phyloP scores from a whole-genome alignment of 92 coral and sea anemone genomes.

The Palythoa grandiflora region DNA sequence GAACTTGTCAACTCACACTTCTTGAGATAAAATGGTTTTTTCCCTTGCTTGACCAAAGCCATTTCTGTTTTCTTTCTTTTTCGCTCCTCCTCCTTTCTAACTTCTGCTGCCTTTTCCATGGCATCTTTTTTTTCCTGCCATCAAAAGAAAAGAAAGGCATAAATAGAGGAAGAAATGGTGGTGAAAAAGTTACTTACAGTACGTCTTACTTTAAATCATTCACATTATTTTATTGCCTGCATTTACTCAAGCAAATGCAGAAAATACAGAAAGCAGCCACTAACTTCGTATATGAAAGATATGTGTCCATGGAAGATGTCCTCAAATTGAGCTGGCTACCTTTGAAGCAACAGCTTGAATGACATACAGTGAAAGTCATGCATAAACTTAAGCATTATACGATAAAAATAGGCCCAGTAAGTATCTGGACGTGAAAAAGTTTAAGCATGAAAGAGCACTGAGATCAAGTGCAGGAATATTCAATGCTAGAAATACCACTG shows the following conservation, averaged over 20 bases:
- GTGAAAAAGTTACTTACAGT: not conserved
- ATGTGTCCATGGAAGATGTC: too few species aligned
- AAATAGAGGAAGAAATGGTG: not conserved
- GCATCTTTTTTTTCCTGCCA: conserved; percentile 84
- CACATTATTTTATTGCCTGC: not conserved
- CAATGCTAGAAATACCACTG: too few species aligned
- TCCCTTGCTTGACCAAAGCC: conserved; percentile 91
- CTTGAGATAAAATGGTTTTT: conserved; percentile 91
- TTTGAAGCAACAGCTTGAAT: too few species aligned
- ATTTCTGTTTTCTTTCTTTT: conserved; percentile 83
- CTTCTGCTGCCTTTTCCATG: conserved; percentile 59
- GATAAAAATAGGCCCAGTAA: too few species aligned
- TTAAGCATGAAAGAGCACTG: too few species aligned
- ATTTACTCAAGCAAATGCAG: too few species aligned
- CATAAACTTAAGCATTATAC: too few species aligned
- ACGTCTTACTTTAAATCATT: not conserved
- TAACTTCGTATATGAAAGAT: too few species aligned
- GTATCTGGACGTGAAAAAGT: not conserved
- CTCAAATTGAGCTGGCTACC: too few species aligned
- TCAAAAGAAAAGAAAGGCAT: not conserved
- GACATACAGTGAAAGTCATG: too few species aligned
- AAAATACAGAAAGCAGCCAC: too few species aligned
- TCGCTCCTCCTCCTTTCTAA: conserved; percentile 67
- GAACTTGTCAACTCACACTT: conserved; percentile 72
- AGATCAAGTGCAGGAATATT: too few species aligned